Base-by-base conservation (phyloP, 2,797 vertebrate genomes). In the Streptopelia turtur region DNA sequence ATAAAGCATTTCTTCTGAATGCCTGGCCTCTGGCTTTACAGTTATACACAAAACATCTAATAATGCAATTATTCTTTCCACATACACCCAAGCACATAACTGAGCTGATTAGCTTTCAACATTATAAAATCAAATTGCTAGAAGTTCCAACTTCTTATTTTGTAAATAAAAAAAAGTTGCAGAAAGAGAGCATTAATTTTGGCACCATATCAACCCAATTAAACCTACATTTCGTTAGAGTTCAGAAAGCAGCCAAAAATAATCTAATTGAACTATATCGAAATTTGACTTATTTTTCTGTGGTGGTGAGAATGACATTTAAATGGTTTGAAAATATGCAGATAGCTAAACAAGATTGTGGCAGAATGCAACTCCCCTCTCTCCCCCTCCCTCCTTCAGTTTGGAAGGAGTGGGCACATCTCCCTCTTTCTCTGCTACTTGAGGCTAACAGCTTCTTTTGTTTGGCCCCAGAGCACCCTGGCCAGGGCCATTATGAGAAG, bases 101-200 rank as follows among this genome's bases (percentile, higher is more conserved):
- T 78, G 50, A 92, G 70, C 71, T 94, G 83, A 97, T 94, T 76
- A 95, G 89, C 72, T 90, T 95, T 93, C 94, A 89, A 25, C n/a
- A 65, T 80, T 92, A 95, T 25, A 55, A 90, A 93, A 89, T 83
- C 69, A 89, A 90, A 92, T 92, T 94, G 52, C 77, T 93, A 43
- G 39, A 96, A 88, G 77, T 96, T 97, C 52, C 83, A 89, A 77
- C 71, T 94, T 94, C 77, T 96, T 92, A 65, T 90, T 96, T 96
- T 91, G 93, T 91, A 97, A 97, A 98, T 93, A 97, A 97, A 83
- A 97, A 86, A 76, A 96, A 94, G 63, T 88, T 95, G 89, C 75
- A 90, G 57, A 90, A 94, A 96, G 35, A 94, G 12, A 71, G 78
- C 90, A 91, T 92, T 96, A 90, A 89, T 95, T 97, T 96, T 97